Evolutionary conservation across 1,140 invertebrate species (phyloP).

Genomic region (Centruroides sculpturatus): DNA sequence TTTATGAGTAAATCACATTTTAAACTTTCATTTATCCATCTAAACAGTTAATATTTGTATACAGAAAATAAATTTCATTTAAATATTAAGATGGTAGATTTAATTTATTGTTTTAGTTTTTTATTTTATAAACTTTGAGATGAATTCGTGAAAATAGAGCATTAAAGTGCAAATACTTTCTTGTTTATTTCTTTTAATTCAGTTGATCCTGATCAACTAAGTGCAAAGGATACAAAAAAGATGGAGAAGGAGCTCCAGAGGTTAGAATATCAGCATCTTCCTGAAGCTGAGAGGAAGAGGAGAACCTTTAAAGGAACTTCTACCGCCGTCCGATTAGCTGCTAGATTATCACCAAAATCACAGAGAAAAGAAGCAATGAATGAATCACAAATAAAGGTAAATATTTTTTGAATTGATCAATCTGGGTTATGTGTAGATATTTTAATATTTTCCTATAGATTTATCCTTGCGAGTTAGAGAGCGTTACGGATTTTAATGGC

Average conservation of each 20-base stretch:
- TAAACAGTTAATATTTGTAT: too few species aligned
- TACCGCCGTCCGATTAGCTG: conserved; percentile 43
- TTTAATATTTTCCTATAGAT: conserved; percentile 36
- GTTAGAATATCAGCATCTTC: conserved; percentile 27
- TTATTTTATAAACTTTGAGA: too few species aligned
- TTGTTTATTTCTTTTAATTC: too few species aligned
- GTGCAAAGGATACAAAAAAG: conserved; percentile 33
- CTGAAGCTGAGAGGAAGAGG: conserved; percentile 12
- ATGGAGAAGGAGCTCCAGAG: conserved; percentile 30
- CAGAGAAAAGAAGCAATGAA: conserved; percentile 35
- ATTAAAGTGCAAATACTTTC: too few species aligned
- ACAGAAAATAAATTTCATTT: too few species aligned
- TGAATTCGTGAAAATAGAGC: too few species aligned
- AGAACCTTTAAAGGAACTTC: conserved; percentile 31
- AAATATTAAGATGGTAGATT: too few species aligned
- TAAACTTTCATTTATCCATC: too few species aligned
- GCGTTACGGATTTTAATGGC: conserved; percentile 54
- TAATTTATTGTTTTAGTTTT: too few species aligned
- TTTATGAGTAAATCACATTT: too few species aligned
- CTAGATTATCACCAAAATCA: conserved; percentile 51
- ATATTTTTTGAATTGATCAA: not conserved
- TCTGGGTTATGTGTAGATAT: too few species aligned
- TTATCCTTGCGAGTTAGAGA: conserved; percentile 63
- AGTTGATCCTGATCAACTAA: conserved; percentile 2
- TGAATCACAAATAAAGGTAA: conserved; percentile 47